phyloP scores from a whole-genome alignment of 2,888 invertebrate species.

The Erebia palarica region DNA sequence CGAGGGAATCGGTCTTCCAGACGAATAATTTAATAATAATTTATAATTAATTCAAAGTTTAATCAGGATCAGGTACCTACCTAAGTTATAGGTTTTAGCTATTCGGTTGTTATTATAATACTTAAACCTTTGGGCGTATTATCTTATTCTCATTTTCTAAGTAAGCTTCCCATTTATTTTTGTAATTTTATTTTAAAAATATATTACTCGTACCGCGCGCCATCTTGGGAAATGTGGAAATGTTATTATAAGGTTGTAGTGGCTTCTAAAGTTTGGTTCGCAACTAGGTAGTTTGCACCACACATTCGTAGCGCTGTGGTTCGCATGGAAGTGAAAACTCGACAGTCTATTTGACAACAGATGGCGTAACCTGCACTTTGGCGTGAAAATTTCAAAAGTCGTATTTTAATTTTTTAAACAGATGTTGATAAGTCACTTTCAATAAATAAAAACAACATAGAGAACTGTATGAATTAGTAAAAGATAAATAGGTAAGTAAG shows the following conservation, averaged over 20 bases:
- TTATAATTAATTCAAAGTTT: no score
- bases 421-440: not conserved
- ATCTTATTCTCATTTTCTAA: no score
- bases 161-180: no score
- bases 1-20: not conserved
- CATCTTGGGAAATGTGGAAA: slow-evolving; percentile 21
- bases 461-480: no score
- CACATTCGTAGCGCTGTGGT: not conserved
- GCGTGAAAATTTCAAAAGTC: not conserved
- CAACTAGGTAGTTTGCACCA: not conserved
- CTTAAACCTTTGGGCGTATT: no score
- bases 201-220: not conserved
- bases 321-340: not conserved
- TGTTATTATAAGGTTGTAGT: not conserved
- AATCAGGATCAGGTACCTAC: no score
- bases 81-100: no score
- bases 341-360: slow-evolving; percentile 16
- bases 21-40: not conserved
- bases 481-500: no score
- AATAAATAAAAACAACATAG: not conserved
- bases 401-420: not conserved
- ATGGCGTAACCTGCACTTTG: slow-evolving; percentile 21
- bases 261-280: no score
- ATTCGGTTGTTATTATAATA: no score
- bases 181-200: not conserved